A percentile compares a stretch with the other conserved stretches of the same genome.
phyloP scores from a whole-genome alignment of 2,113 vertebrate genomes.

The Anoura caudifer region DNA sequence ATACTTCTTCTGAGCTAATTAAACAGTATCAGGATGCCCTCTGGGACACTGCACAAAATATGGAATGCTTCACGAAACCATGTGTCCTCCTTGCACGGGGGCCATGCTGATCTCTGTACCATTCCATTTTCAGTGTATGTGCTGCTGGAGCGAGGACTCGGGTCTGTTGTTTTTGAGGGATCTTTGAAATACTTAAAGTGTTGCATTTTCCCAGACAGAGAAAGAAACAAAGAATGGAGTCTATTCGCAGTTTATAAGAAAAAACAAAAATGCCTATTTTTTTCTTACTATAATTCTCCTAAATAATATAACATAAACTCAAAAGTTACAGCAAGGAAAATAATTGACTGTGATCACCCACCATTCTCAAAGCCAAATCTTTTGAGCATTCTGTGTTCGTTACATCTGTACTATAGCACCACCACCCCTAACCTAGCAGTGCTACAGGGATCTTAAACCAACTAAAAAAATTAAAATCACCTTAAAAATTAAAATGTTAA shows the following conservation, averaged over 20 bases:
- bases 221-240: neutral
- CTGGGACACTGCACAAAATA: neutral
- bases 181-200: neutral
- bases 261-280: neutral
- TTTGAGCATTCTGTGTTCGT: neutral
- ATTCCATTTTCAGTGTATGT: neutral
- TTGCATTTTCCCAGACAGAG: neutral
- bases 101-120: neutral
- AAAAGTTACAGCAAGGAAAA: slow-evolving; percentile 9
- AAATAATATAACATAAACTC: neutral
- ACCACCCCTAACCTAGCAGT: neutral
- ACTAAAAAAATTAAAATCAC: neutral
- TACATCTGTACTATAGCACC: neutral
- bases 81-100: neutral
- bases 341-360: neutral
- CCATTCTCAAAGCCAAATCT: slow-evolving; percentile 21
- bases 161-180: neutral
- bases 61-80: neutral
- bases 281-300: neutral
- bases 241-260: neutral
- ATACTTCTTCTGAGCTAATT: neutral
- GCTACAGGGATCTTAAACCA: neutral
- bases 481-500: slow-evolving; percentile 41
- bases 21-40: neutral
- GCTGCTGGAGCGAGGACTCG: neutral